Conservation (phyloP, 2,113 vertebrate genomes). For the Gambusia affinis region DNA sequence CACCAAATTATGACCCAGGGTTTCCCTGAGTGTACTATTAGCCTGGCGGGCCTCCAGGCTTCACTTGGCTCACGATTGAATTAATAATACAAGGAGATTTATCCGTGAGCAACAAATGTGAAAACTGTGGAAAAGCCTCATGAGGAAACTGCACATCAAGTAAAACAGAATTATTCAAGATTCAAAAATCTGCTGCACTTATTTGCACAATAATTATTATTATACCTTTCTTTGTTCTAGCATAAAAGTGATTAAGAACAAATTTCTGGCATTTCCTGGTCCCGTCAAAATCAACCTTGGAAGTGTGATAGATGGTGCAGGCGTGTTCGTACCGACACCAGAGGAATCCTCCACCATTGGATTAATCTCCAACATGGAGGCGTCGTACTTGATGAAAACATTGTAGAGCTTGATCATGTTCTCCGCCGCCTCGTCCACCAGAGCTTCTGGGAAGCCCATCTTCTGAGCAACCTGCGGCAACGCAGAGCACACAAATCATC, state of each 20-base stretch:
- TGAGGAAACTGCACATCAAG: neutral
- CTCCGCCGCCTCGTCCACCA: conserved; percentile 91
- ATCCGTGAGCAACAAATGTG: neutral
- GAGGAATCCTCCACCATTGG: conserved; percentile 98
- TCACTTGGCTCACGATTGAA: too few species aligned
- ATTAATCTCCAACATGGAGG: conserved; percentile 99
- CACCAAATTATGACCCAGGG: neutral
- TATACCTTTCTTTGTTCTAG: too few species aligned
- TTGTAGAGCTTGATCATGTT: conserved; percentile 96
- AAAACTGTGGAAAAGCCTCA: neutral
- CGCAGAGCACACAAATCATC: neutral
- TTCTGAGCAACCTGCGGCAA: conserved; percentile 88
- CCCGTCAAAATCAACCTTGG: neutral
- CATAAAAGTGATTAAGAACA: too few species aligned
- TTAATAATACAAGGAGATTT: neutral
- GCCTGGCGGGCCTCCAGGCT: too few species aligned
- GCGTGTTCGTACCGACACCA: conserved; percentile 85
- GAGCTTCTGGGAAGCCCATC: conserved; percentile 92
- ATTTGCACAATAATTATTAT: neutral
- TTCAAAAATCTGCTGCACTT: neutral
- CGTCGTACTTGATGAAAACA: conserved; percentile 95
- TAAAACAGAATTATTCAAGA: neutral
- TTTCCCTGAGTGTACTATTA: too few species aligned
- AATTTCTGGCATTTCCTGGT: neutral
- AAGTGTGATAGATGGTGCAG: neutral